Percentiles rank a stretch among this genome's conserved stretches.
Conservation (phyloP, 2,888 invertebrate genomes). For the Ochropleura plecta region DNA sequence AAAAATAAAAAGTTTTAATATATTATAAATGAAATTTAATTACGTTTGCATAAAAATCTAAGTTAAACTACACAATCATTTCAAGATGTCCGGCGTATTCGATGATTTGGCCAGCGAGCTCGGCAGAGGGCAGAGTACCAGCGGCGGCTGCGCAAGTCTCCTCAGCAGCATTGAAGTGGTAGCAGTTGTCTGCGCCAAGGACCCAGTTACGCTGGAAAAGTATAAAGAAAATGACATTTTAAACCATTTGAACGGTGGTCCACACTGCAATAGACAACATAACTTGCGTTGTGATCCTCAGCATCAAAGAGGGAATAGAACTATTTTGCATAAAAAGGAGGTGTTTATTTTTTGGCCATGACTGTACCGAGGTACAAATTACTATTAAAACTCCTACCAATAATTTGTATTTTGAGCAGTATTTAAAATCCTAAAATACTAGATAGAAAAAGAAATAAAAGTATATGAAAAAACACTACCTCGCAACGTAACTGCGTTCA, state of each 20-base stretch:
- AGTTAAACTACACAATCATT: slow-evolving; percentile 97
- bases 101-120: slow-evolving; percentile 98
- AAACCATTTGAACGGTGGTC: background rate
- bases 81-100: slow-evolving; percentile 99
- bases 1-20: background rate
- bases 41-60: slow-evolving; percentile 41
- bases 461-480: no score
- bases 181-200: slow-evolving; percentile 94
- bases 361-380: no score
- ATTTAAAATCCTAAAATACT: no score
- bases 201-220: slow-evolving; percentile 94
- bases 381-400: no score
- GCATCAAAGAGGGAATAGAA: background rate
- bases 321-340: background rate
- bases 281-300: background rate
- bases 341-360: no score
- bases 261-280: background rate
- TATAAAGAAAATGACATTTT: background rate
- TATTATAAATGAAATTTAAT: slow-evolving; percentile 50
- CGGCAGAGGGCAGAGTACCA: slow-evolving; percentile 94
- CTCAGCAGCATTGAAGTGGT: slow-evolving; percentile 93
- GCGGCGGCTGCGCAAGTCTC: slow-evolving; percentile 93
- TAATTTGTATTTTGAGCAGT: no score
- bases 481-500: no score
- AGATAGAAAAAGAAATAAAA: no score